Evolutionary conservation across 2,113 vertebrate genomes (phyloP).

Genomic region (Leptodactylus fuscus): DNA sequence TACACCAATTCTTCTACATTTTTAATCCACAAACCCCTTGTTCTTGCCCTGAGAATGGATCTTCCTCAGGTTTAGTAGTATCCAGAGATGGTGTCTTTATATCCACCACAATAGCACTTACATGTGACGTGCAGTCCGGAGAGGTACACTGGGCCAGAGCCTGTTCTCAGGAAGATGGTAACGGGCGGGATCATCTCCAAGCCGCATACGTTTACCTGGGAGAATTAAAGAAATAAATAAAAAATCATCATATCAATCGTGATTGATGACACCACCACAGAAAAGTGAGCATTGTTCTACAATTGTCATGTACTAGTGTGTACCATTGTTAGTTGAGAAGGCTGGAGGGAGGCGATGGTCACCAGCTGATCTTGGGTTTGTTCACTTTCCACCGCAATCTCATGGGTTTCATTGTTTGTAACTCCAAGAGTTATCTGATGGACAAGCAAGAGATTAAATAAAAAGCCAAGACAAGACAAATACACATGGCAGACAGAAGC

Average conservation of each 20-base stretch:
- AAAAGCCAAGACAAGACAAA: too few relatives aligned
- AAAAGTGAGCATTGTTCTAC: background rate
- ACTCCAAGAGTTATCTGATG: conserved; percentile 70
- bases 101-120: conserved; percentile 64
- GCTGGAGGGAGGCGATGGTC: conserved; percentile 66
- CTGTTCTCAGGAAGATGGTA: conserved; percentile 69
- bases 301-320: too few relatives aligned
- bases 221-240: background rate
- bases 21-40: too few relatives aligned
- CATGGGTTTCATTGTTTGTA: conserved; percentile 67
- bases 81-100: background rate
- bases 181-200: conserved; percentile 73
- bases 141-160: conserved; percentile 72
- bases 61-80: background rate
- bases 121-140: conserved; percentile 67
- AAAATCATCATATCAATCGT: background rate
- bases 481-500: too few relatives aligned
- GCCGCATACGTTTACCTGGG: conserved; percentile 68
- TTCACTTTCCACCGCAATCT: conserved; percentile 66
- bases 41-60: too few relatives aligned
- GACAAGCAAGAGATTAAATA: too few relatives aligned
- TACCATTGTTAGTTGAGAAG: conserved; percentile 70
- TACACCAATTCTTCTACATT: too few relatives aligned
- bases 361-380: conserved; percentile 59
- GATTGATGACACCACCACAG: background rate